Conservation (phyloP, 2,888 invertebrate genomes). For the Craniophora ligustri region DNA sequence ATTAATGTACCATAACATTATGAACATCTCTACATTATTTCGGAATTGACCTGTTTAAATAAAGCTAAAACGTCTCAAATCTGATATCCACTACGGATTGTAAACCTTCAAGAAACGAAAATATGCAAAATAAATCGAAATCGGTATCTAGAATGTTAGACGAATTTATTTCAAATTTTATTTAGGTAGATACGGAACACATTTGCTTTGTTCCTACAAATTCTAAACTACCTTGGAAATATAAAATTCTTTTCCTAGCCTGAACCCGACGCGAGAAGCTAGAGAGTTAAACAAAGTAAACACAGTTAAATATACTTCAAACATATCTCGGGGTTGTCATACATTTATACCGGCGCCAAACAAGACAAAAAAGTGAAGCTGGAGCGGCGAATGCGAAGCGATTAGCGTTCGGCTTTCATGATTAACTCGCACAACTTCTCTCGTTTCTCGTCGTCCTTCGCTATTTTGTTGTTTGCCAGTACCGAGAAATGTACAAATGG, state of each 20-base stretch:
- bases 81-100: conserved; percentile 6
- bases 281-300: conserved; percentile 45
- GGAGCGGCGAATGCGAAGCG: conserved; percentile 63
- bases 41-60: conserved; percentile 13
- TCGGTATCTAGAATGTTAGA: conserved; percentile 19
- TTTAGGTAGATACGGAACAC: conserved; percentile 16
- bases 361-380: conserved; percentile 66
- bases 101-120: not conserved
- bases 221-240: conserved; percentile 21
- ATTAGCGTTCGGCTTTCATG: conserved; percentile 74
- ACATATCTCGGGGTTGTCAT: conserved; percentile 60
- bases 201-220: conserved; percentile 25
- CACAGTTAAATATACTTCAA: conserved; percentile 53
- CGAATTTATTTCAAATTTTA: conserved; percentile 25
- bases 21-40: too few relatives aligned
- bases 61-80: conserved; percentile 7
- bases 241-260: conserved; percentile 26
- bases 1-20: too few relatives aligned
- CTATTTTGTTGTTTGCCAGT: conserved; percentile 57
- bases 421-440: conserved; percentile 71
- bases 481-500: conserved; percentile 55
- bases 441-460: conserved; percentile 59
- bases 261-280: conserved; percentile 17
- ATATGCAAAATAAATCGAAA: conserved; percentile 8
- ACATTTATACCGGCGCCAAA: conserved; percentile 60